These are phyloP conservation scores for Arothron firmamentum DNA, from an alignment of 2,113 vertebrate genomes.

Conservation along the genomic window DNA sequence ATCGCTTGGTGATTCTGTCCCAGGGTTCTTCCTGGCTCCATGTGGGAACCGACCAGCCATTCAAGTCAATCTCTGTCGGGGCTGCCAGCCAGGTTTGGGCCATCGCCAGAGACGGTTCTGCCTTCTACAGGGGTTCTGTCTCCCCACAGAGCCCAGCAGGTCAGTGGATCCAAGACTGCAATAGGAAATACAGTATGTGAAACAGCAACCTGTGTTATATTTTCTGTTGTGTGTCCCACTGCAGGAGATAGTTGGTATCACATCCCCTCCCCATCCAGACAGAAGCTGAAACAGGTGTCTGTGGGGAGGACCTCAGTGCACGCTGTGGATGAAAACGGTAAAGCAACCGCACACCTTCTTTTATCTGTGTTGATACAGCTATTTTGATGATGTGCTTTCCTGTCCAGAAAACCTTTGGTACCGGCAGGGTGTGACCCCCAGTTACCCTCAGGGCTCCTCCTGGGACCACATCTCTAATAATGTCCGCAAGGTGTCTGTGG, in stretches of 20 bases:
- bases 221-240: constrained; percentile 30
- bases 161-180: constrained; percentile 53
- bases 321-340: constrained; percentile 89
- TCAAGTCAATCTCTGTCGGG: constrained; percentile 88
- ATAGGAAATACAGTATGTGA: neutral
- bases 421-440: constrained; percentile 85
- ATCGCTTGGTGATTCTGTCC: neutral
- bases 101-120: constrained; percentile 87
- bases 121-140: constrained; percentile 91
- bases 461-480: constrained; percentile 97
- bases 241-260: constrained; percentile 95
- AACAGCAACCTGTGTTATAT: neutral
- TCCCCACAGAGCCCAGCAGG: constrained; percentile 85
- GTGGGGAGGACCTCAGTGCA: constrained; percentile 88
- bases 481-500: constrained; percentile 88
- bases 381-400: constrained; percentile 10
- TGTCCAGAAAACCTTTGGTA: constrained; percentile 89
- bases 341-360: constrained; percentile 15
- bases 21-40: constrained; percentile 96
- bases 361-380: neutral
- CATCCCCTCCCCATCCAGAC: constrained; percentile 87
- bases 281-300: constrained; percentile 90
- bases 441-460: constrained; percentile 88
- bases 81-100: constrained; percentile 90
- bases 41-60: constrained; percentile 93